Evolutionary conservation across 2,888 invertebrate genomes (phyloP).

Genomic region (Nasonovia ribisnigri): DNA sequence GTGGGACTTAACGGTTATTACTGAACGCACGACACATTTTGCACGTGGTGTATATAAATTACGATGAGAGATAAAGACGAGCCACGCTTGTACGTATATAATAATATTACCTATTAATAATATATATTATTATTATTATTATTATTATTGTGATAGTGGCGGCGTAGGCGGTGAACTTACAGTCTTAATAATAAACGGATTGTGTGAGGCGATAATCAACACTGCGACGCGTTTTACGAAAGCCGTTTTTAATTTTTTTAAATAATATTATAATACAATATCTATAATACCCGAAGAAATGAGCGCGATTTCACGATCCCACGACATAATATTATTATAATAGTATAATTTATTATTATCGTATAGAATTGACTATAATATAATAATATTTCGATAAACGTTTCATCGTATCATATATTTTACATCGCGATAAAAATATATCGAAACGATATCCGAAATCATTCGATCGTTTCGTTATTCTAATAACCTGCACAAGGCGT

Average conservation of each 20-base stretch:
- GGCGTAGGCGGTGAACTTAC: not conserved
- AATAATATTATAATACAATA: not conserved
- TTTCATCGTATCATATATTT: not conserved
- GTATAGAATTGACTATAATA: not conserved
- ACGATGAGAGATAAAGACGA: slow-evolving; percentile 6
- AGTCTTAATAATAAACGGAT: not conserved
- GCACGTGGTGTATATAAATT: slow-evolving; percentile 34
- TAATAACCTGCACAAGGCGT: not conserved
- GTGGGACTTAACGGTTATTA: slow-evolving; percentile 16
- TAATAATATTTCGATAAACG: not conserved
- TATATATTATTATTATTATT: not conserved
- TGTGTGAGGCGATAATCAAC: not conserved
- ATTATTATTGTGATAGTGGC: too few species aligned
- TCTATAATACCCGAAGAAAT: not conserved
- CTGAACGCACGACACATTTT: slow-evolving; percentile 28
- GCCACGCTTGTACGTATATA: not conserved
- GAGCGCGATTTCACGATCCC: not conserved
- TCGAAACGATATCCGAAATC: not conserved
- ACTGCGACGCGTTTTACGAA: not conserved
- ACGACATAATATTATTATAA: not conserved
- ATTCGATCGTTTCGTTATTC: not conserved
- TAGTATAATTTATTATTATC: too few species aligned
- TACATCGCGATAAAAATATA: not conserved
- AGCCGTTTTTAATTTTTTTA: not conserved
- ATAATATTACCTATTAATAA: not conserved